These are phyloP conservation scores for Trissolcus japonicus DNA, from an alignment of 2,888 invertebrate species.

Conservation along the genomic window DNA sequence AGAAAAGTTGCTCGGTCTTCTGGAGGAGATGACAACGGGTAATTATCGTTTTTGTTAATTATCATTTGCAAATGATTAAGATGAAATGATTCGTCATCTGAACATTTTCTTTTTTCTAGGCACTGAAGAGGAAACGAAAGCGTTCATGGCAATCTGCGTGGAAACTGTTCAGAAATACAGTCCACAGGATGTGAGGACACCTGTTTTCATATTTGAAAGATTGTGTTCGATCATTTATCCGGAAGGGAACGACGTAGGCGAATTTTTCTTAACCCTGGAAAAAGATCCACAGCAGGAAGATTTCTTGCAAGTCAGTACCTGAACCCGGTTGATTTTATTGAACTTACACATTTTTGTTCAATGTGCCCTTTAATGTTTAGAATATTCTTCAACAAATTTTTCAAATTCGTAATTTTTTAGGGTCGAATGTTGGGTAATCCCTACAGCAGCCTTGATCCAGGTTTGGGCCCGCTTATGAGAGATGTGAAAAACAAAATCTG, in stretches of 20 bases:
- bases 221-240: conserved; percentile 96
- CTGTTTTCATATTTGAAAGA: conserved; percentile 97
- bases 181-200: conserved; percentile 94
- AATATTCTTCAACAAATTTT: background rate
- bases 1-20: conserved; percentile 91
- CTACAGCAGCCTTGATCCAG: conserved; percentile 94
- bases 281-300: conserved; percentile 99
- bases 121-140: conserved; percentile 95
- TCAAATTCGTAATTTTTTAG: conserved; percentile 68
- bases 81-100: too few species aligned
- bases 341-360: background rate
- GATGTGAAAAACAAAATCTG: conserved; percentile 99
- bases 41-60: background rate
- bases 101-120: too few species aligned
- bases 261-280: conserved; percentile 96
- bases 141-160: conserved; percentile 98
- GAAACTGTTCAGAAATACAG: conserved; percentile 95
- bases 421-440: conserved; percentile 99
- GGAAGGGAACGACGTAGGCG: conserved; percentile 97
- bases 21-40: conserved; percentile 97
- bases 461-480: conserved; percentile 97
- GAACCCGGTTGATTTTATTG: background rate
- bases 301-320: conserved; percentile 86
- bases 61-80: too few species aligned
- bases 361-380: too few species aligned